Conservation (phyloP, 2,888 invertebrate genomes). For the Tenthredo scrophulariae region DNA sequence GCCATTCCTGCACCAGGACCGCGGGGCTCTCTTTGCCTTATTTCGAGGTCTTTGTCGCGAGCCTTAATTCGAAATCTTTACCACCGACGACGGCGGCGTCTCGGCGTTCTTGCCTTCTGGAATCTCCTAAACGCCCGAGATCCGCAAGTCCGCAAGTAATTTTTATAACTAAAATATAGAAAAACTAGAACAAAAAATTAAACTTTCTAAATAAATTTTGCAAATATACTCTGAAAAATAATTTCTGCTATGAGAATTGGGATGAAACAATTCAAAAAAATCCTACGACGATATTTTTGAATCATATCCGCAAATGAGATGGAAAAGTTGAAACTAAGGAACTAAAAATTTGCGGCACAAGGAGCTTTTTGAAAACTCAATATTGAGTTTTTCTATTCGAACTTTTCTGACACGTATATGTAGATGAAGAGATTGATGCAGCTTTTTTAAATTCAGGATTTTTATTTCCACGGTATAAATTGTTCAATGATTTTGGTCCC, state of each 20-base stretch:
- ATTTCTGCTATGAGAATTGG: no score
- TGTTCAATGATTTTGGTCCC: no score
- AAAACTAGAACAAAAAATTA: neutral
- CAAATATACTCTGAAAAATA: no score
- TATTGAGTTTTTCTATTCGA: no score
- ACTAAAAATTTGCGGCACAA: no score
- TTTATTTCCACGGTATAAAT: neutral
- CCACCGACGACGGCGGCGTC: conserved; percentile 30
- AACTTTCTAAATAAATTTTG: neutral
- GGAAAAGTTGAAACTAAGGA: no score
- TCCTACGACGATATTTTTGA: no score
- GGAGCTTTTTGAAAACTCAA: no score
- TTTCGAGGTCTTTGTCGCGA: conserved; percentile 36
- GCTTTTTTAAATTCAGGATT: neutral
- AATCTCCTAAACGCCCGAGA: conserved; percentile 38
- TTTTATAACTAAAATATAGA: neutral
- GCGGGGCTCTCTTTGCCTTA: conserved; percentile 5
- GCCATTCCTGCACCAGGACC: conserved; percentile 51
- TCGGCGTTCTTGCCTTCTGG: conserved; percentile 35
- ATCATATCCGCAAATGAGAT: no score
- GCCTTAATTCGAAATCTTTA: conserved; percentile 48
- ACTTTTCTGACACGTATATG: no score
- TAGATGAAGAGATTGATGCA: no score
- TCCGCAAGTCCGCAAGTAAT: neutral
- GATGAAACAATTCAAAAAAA: no score